Base-by-base conservation (phyloP, 37 sponge, comb jelly and placozoan genomes). In the Tethya wilhelma region DNA sequence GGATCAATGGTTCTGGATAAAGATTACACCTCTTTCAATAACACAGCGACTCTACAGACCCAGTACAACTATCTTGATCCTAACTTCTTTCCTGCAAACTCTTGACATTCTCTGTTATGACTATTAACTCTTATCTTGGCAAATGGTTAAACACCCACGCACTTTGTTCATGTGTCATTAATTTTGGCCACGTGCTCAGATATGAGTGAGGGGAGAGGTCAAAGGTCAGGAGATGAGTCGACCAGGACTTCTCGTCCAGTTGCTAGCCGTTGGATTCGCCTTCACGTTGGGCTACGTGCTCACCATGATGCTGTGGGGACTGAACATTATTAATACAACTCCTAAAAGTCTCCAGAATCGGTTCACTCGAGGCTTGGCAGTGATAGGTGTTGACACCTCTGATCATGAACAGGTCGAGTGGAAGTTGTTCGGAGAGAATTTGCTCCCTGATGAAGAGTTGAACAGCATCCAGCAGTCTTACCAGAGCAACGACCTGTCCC, bases 31-130 rank as follows among this genome's bases (percentile, higher is more conserved):
- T 37, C 23, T 30, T 84, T 92, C 39, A 49, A 63, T 31, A 55
- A 53, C 40, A 39, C 69, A n/a, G 67, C 64, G 5, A 46, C 37
- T 28, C 23, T 49, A 14, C 33, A 79, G 32, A 69, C 75, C 11
- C 49, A 68, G 2, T 93, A 89, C 77, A 93, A 85, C 59, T 93
- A 93, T 56, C 64, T 93, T 4, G 93, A 93, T 44, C 86, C 93
- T 4, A 93, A 93, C 58, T 93, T 85, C 59, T 46, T 38, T 34
- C 93, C 93, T 33, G 79, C 87, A 0, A 44, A 60, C 23, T 86
- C 56, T 82, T 1, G 30, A 37, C 41, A 34, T 6, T 75, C 1
- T 2, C 59, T 71, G 45, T 31, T 8, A 34, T 67, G 67, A 36
- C 34, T 9, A 31, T 49, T 49, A 49, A 14, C 9, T 49, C 53